Evolutionary conservation across 2,888 invertebrate genomes (phyloP).

Genomic region (Encarsia formosa): DNA sequence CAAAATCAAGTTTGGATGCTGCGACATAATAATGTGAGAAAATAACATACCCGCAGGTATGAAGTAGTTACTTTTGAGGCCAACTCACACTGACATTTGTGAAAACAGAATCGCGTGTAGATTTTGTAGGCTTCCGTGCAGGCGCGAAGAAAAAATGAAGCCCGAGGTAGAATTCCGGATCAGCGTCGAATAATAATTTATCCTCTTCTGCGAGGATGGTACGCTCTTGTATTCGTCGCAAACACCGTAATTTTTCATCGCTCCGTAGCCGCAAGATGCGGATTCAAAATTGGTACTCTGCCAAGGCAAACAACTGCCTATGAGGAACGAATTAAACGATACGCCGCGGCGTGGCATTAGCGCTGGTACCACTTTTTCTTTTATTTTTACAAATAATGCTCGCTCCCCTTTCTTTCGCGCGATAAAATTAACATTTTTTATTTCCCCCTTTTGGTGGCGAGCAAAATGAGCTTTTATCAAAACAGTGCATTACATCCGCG

Average conservation of each 20-base stretch:
- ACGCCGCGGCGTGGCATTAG: conserved; percentile 13
- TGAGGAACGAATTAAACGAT: conserved; percentile 16
- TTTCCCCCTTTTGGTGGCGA: too few species aligned
- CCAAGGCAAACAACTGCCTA: conserved; percentile 22
- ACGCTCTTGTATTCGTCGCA: conserved; percentile 12
- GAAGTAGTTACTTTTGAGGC: too few species aligned
- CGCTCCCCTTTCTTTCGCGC: conserved; percentile 1
- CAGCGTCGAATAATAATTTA: too few species aligned
- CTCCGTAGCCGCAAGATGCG: neutral
- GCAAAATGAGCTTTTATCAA: too few species aligned
- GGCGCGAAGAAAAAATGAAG: neutral
- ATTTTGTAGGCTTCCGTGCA: neutral
- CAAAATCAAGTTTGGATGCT: too few species aligned
- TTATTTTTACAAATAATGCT: conserved; percentile 21
- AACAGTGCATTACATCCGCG: too few species aligned
- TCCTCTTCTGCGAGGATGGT: neutral
- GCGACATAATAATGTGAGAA: too few species aligned
- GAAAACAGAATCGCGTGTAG: too few species aligned
- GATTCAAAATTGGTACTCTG: conserved; percentile 20
- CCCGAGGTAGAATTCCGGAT: neutral
- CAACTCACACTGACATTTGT: too few species aligned
- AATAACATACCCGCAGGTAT: too few species aligned
- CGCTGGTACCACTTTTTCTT: conserved; percentile 1
- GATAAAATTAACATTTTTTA: conserved; percentile 2
- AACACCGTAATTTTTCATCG: conserved; percentile 22